phyloP scores from a whole-genome alignment of 2,113 vertebrate genomes.

The Onychostoma macrolepis region DNA sequence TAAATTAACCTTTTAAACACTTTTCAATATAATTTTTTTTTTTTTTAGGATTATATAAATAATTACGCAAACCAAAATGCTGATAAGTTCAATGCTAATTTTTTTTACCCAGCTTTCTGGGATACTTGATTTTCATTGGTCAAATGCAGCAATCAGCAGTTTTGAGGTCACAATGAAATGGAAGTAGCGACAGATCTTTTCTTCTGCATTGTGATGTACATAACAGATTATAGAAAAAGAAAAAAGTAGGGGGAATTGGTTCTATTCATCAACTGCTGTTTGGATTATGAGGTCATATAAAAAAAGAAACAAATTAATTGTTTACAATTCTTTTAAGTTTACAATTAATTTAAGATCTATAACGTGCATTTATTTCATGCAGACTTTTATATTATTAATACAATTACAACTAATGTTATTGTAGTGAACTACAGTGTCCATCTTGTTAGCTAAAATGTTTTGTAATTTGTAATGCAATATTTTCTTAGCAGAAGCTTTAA shows the following conservation, averaged over 20 bases:
- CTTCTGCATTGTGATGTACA: not conserved
- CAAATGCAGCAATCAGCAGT: too few species aligned
- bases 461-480: too few species aligned
- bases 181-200: not conserved
- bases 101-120: not conserved
- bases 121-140: too few species aligned
- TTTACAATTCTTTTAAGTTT: too few species aligned
- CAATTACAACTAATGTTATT: not conserved
- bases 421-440: too few species aligned
- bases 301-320: not conserved
- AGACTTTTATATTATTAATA: not conserved
- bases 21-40: not conserved
- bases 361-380: not conserved
- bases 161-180: not conserved
- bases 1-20: not conserved
- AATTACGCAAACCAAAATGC: not conserved
- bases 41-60: not conserved
- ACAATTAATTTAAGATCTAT: too few species aligned
- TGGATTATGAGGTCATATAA: not conserved
- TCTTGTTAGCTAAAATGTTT: too few species aligned
- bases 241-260: not conserved
- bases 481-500: not conserved
- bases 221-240: not conserved
- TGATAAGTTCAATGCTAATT: not conserved
- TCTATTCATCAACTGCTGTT: not conserved